A percentile compares a stretch with the other conserved stretches of the same genome.
Evolutionary conservation across 2,113 vertebrate genomes (phyloP).

Genomic region (Stigmatopora nigra): DNA sequence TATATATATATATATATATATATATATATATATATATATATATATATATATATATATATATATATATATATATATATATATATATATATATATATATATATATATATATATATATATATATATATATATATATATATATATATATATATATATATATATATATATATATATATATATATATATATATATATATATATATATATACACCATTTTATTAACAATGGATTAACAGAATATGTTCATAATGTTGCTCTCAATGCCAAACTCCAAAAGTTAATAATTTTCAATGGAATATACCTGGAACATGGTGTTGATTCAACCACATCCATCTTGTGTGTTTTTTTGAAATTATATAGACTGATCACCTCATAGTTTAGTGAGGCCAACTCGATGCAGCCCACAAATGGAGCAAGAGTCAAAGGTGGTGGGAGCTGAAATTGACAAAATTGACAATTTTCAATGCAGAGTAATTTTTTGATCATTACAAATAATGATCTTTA

Average conservation of each 20-base stretch:
- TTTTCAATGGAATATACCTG: constrained; percentile 49
- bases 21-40: too few species aligned
- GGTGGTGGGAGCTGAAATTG: constrained; percentile 79
- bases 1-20: too few species aligned
- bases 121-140: too few species aligned
- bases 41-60: too few species aligned
- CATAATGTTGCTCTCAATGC: not conserved
- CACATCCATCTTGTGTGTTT: constrained; percentile 78
- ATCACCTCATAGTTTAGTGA: constrained; percentile 88
- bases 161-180: too few species aligned
- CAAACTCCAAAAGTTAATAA: not conserved
- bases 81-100: too few species aligned
- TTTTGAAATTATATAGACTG: constrained; percentile 92
- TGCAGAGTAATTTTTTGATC: not conserved
- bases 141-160: too few species aligned
- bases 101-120: too few species aligned
- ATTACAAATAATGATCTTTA: constrained; percentile 36
- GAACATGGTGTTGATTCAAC: constrained; percentile 76
- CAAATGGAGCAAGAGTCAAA: constrained; percentile 82
- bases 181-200: too few species aligned
- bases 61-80: too few species aligned
- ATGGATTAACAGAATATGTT: not conserved
- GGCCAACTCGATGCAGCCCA: constrained; percentile 88
- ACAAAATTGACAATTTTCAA: not conserved
- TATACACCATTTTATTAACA: too few species aligned